A percentile compares a stretch with the other conserved stretches of the same genome.
Evolutionary conservation across 1,140 invertebrate genomes (phyloP).

Genomic region (Augochlora pura): DNA sequence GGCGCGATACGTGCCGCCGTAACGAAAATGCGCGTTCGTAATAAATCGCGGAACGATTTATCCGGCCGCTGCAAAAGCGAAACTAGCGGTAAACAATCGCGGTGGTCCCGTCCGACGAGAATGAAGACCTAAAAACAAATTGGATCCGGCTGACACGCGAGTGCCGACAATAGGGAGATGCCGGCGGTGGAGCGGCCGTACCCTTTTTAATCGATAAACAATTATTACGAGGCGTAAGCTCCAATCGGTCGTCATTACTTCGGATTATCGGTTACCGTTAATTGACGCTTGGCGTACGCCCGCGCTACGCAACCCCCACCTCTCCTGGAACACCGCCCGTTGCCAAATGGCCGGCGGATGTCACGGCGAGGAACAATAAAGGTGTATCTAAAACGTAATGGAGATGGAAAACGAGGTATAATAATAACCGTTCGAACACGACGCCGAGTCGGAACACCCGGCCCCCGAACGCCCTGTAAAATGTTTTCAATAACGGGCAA

Average conservation of each 20-base stretch:
- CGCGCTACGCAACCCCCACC: conserved; percentile 40
- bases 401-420: conserved; percentile 4
- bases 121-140: conserved; percentile 11
- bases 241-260: conserved; percentile 55
- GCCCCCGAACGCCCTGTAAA: background rate
- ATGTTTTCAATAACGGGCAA: background rate
- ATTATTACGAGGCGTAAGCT: conserved; percentile 49
- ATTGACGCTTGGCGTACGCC: conserved; percentile 39
- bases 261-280: conserved; percentile 56
- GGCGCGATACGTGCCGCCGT: too few relatives aligned
- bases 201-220: conserved; percentile 52
- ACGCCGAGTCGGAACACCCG: background rate
- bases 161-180: background rate
- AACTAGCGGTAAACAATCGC: background rate
- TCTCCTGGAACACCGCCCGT: conserved; percentile 12
- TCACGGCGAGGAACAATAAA: conserved; percentile 48
- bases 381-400: conserved; percentile 23
- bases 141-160: background rate
- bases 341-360: conserved; percentile 32
- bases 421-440: background rate
- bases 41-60: too few relatives aligned
- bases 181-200: too few relatives aligned
- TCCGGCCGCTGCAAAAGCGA: too few relatives aligned
- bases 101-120: background rate
- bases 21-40: too few relatives aligned